These are phyloP conservation scores for Semnornis frantzii DNA, from an alignment of 2,113 vertebrate genomes.

Conservation along the genomic window DNA sequence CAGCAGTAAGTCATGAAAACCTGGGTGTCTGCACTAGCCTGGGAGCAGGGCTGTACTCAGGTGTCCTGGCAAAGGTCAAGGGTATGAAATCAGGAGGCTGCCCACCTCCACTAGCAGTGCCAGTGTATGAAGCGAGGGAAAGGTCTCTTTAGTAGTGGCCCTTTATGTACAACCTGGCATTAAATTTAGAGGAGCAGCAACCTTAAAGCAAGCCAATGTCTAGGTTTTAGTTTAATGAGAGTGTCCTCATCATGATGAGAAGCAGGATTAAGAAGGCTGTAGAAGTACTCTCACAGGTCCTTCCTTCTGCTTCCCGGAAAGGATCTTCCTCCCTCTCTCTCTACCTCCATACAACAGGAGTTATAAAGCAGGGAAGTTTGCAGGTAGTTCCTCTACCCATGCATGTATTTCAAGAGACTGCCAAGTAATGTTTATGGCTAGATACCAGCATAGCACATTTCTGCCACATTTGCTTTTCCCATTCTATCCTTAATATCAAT, in stretches of 20 bases:
- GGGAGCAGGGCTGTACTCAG: neutral
- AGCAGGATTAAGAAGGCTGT: neutral
- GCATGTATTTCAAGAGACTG: neutral
- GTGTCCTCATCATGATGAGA: neutral
- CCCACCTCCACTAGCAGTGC: neutral
- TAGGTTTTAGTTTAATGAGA: neutral
- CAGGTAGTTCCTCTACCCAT: neutral
- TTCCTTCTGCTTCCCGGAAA: neutral
- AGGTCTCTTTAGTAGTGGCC: neutral
- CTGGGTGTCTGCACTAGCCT: neutral
- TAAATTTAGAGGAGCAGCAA: neutral
- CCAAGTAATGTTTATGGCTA: neutral
- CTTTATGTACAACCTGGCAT: neutral
- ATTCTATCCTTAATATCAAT: neutral
- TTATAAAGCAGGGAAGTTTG: neutral
- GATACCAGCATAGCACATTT: neutral
- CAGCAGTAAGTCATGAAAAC: neutral
- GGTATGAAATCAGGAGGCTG: neutral
- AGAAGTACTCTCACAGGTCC: neutral
- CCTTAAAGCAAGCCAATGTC: neutral
- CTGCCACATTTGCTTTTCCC: neutral
- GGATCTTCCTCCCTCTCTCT: neutral
- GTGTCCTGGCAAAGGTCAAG: neutral
- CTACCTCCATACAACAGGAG: neutral
- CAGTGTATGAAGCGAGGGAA: neutral